Evolutionary conservation across 2,797 vertebrate genomes (phyloP).

Genomic region (Coregonus suidteri): DNA sequence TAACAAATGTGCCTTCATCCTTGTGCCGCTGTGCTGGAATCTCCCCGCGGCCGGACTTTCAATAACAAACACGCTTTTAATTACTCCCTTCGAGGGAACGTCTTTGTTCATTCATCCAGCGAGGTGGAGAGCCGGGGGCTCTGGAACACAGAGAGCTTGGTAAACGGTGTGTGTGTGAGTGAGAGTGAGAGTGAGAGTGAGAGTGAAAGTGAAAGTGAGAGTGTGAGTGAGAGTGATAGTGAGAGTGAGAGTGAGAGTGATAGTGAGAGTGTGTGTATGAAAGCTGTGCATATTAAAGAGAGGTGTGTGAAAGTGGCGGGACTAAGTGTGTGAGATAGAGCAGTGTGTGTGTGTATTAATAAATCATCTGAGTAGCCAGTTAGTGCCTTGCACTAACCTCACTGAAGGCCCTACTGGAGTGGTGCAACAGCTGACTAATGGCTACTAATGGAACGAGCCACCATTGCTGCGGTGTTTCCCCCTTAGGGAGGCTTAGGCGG

Average conservation of each 20-base stretch:
- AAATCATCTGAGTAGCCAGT: conserved; percentile 51
- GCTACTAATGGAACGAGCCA: conserved; percentile 1
- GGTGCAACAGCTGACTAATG: conserved; percentile 7
- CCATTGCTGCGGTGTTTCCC: background rate
- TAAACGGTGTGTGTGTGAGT: background rate
- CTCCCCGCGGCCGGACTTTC: conserved; percentile 21
- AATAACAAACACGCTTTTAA: conserved; percentile 55
- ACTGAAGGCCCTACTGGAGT: conserved; percentile 1
- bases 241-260: background rate
- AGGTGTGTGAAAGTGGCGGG: background rate
- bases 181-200: background rate
- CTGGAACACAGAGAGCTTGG: conserved; percentile 48
- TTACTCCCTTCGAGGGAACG: conserved; percentile 54
- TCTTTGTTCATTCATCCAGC: conserved; percentile 40
- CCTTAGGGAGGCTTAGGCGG: background rate
- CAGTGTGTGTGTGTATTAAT: conserved; percentile 46
- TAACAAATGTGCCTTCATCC: conserved; percentile 10
- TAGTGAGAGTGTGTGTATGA: background rate
- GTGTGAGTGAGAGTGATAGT: background rate
- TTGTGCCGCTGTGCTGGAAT: conserved; percentile 14
- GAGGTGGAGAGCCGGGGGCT: conserved; percentile 23
- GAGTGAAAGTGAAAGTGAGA: background rate
- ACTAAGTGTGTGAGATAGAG: background rate
- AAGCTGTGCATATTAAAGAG: conserved; percentile 7
- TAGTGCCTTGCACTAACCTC: background rate